phyloP scores from a whole-genome alignment of 2,797 vertebrate genomes.

The Trichosurus vulpecula region DNA sequence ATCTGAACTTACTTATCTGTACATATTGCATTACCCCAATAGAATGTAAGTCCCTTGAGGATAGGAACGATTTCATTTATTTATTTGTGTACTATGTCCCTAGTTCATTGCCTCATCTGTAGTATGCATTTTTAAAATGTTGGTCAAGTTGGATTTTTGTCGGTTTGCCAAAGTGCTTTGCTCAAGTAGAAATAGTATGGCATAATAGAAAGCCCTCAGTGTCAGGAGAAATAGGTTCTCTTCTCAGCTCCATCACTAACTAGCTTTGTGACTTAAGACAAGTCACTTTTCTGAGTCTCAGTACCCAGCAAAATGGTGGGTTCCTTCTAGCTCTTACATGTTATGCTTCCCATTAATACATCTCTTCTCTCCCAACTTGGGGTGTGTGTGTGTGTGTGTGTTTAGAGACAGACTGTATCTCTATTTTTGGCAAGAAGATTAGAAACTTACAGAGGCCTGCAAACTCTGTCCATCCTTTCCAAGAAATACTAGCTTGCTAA shows the following conservation, averaged over 20 bases:
- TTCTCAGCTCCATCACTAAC: neutral
- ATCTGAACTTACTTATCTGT: neutral
- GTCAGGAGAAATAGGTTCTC: neutral
- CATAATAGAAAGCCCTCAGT: neutral
- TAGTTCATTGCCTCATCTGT: neutral
- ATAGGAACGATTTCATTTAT: neutral
- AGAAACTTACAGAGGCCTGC: neutral
- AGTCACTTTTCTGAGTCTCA: conserved; percentile 45
- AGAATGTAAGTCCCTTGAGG: neutral
- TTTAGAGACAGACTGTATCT: neutral
- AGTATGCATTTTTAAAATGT: neutral
- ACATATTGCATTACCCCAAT: neutral
- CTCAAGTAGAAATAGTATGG: neutral
- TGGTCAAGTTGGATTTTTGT: neutral
- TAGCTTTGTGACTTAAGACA: neutral
- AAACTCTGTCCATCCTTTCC: neutral
- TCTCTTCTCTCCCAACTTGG: conserved; percentile 55
- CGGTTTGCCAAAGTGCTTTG: neutral
- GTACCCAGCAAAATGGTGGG: conserved; percentile 64
- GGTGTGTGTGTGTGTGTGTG: neutral
- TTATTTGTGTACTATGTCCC: neutral
- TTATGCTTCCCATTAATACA: conserved; percentile 36
- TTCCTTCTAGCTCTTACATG: conserved; percentile 38
- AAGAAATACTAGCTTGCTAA: neutral
- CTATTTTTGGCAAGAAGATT: conserved; percentile 23